These are phyloP conservation scores for Hoplias malabaricus DNA, from an alignment of 2,113 vertebrate genomes.

Conservation along the genomic window DNA sequence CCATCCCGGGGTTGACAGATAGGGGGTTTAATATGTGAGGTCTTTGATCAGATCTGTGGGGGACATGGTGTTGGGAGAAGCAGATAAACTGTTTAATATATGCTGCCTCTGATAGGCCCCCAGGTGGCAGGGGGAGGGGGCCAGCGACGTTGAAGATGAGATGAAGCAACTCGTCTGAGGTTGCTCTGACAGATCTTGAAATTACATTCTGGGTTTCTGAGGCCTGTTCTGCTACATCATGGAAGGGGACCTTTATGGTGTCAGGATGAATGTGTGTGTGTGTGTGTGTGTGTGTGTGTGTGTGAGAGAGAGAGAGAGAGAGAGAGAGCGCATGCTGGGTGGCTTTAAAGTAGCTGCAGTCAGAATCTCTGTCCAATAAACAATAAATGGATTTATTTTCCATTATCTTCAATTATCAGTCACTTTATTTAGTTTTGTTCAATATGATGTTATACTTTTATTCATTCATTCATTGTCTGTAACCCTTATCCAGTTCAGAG, in stretches of 20 bases:
- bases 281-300: conserved; percentile 16
- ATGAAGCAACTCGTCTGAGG: conserved; percentile 47
- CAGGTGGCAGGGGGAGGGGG: conserved; percentile 25
- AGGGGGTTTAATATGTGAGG: conserved; percentile 40
- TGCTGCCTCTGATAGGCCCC: conserved; percentile 49
- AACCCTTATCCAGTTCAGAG: no score
- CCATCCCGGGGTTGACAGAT: conserved; percentile 40
- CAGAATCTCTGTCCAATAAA: no score
- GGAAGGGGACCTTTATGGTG: conserved; percentile 15
- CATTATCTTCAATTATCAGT: no score
- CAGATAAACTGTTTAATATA: conserved; percentile 62
- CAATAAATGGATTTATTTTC: conserved; percentile 5
- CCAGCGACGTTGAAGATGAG: conserved; percentile 12
- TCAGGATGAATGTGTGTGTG: conserved; percentile 33
- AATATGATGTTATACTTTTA: no score
- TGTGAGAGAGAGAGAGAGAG: background rate
- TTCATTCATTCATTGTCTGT: no score
- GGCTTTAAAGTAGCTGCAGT: no score
- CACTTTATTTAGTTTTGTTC: no score
- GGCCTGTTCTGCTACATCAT: conserved; percentile 11
- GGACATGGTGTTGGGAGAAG: conserved; percentile 30
- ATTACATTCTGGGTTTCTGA: conserved; percentile 44
- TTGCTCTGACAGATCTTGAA: conserved; percentile 59
- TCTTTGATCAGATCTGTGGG: conserved; percentile 49
- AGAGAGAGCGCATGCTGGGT: background rate